These are phyloP conservation scores for Petroica traversi DNA, from an alignment of 2,113 vertebrate genomes.

Conservation along the genomic window DNA sequence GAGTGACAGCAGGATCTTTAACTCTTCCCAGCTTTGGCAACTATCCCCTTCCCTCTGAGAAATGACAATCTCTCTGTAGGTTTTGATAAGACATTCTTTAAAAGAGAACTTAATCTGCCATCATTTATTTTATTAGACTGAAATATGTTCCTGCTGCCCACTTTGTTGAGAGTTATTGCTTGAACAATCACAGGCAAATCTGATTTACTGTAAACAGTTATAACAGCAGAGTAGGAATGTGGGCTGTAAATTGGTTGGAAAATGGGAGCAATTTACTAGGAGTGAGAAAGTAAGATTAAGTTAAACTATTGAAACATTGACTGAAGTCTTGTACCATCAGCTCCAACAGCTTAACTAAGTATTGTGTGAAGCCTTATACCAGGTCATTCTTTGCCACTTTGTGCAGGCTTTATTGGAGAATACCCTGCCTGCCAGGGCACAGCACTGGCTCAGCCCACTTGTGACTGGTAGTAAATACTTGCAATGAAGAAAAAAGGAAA, in stretches of 20 bases:
- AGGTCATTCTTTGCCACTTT: neutral
- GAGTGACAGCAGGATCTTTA: neutral
- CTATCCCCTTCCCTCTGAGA: neutral
- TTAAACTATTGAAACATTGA: neutral
- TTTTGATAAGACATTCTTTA: slow-evolving; percentile 20
- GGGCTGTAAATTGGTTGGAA: slow-evolving; percentile 17
- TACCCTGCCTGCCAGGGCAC: neutral
- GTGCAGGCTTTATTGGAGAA: neutral
- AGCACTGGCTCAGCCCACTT: neutral
- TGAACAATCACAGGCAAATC: neutral
- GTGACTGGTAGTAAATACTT: neutral
- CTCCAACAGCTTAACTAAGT: neutral
- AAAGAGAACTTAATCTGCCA: neutral
- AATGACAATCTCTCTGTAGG: neutral
- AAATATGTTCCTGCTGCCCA: neutral
- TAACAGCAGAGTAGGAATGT: neutral
- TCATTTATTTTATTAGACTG: slow-evolving; percentile 7
- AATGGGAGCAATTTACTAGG: neutral
- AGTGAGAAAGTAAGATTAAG: neutral
- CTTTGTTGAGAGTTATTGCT: neutral
- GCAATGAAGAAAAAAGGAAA: neutral
- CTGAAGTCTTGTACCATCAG: neutral
- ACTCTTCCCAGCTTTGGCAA: neutral
- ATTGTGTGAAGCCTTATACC: neutral
- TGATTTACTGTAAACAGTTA: slow-evolving; percentile 23